Conservation (phyloP, 2,888 invertebrate species). For the Acleris holmiana region DNA sequence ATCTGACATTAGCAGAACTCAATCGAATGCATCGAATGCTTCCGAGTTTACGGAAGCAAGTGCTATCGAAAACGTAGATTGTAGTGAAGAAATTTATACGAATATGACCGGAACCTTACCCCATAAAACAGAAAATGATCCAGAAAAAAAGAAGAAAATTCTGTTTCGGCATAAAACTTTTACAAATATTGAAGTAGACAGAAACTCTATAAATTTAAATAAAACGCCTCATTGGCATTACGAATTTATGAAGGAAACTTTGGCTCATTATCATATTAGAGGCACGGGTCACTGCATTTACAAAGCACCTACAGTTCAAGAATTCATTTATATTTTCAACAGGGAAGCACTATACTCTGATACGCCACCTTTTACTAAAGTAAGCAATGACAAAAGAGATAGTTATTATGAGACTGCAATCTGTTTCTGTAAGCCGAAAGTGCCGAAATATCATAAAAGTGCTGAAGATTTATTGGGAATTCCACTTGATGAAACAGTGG, state of each 20-base stretch:
- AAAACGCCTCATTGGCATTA: conserved; percentile 66
- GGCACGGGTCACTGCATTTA: conserved; percentile 80
- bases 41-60: conserved; percentile 72
- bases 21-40: conserved; percentile 67
- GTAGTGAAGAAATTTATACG: conserved; percentile 68
- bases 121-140: conserved; percentile 58
- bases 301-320: conserved; percentile 71
- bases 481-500: conserved; percentile 45
- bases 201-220: conserved; percentile 63
- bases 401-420: conserved; percentile 79
- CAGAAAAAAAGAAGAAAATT: conserved; percentile 64
- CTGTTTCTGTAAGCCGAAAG: conserved; percentile 75
- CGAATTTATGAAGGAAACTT: conserved; percentile 70
- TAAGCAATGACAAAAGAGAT: conserved; percentile 63
- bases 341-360: conserved; percentile 70
- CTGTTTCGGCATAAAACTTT: conserved; percentile 80
- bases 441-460: conserved; percentile 72
- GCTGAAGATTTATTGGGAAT: conserved; percentile 75
- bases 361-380: conserved; percentile 63
- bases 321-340: conserved; percentile 78
- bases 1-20: conserved; percentile 59
- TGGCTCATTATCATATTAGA: conserved; percentile 75
- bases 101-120: conserved; percentile 77
- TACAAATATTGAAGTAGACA: conserved; percentile 75
- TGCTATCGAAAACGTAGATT: conserved; percentile 78